phyloP scores from a whole-genome alignment of 2,888 invertebrate genomes.

The Agrochola litura region DNA sequence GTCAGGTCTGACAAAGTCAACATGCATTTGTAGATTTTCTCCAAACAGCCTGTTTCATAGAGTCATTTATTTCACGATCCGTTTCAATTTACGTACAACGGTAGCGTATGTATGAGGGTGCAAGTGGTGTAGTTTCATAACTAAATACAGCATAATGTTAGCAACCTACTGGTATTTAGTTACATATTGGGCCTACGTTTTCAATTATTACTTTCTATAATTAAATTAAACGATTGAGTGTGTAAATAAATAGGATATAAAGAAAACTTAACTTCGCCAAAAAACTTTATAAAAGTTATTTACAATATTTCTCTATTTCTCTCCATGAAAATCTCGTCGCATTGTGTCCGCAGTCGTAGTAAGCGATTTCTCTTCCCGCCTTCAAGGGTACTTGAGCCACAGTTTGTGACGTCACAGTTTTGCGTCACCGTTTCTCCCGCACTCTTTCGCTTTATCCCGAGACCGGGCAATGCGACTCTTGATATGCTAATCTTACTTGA shows the following conservation, averaged over 20 bases:
- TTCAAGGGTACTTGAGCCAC: slow-evolving; percentile 11
- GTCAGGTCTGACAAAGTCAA: too few relatives aligned
- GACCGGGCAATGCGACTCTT: slow-evolving; percentile 47
- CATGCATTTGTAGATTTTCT: too few relatives aligned
- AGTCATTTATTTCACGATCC: too few relatives aligned
- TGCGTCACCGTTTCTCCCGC: slow-evolving; percentile 32
- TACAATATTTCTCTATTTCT: background rate
- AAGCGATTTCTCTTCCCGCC: background rate
- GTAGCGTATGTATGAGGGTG: too few relatives aligned
- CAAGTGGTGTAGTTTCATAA: too few relatives aligned
- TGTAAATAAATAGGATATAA: too few relatives aligned
- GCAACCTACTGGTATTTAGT: too few relatives aligned
- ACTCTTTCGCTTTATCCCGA: slow-evolving; percentile 42
- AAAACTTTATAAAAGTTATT: background rate
- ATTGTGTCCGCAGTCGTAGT: background rate
- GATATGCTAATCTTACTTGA: slow-evolving; percentile 56
- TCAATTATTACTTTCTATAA: background rate
- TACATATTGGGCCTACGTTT: background rate
- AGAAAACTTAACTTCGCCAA: too few relatives aligned
- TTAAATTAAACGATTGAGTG: background rate
- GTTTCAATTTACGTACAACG: too few relatives aligned
- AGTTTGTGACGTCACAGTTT: slow-evolving; percentile 37
- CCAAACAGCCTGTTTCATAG: too few relatives aligned
- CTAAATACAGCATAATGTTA: too few relatives aligned
- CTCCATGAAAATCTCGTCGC: background rate